A percentile compares a stretch with the other conserved stretches of the same genome.
Conservation (phyloP, 2,797 vertebrate genomes). For the Acanthis flammea region DNA sequence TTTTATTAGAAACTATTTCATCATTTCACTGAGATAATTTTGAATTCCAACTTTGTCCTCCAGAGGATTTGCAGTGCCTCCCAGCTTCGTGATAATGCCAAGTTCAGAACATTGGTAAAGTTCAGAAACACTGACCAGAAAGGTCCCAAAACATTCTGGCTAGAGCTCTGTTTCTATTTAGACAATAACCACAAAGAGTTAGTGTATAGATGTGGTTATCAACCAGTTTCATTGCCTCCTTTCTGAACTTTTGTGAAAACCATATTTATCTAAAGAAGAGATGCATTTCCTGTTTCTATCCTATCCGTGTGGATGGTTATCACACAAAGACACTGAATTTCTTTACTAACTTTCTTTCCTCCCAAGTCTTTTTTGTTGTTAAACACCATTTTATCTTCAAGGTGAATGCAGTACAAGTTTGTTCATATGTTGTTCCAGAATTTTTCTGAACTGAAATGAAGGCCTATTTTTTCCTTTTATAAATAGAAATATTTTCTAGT, state of each 20-base stretch:
- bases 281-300: background rate
- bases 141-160: background rate
- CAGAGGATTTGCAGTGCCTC: background rate
- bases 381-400: background rate
- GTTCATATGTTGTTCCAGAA: background rate
- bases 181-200: background rate
- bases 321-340: background rate
- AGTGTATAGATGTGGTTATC: background rate
- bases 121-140: background rate
- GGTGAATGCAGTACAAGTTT: background rate
- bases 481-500: background rate
- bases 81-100: background rate
- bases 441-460: background rate
- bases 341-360: background rate
- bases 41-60: background rate
- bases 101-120: background rate
- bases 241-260: background rate
- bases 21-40: constrained; percentile 31
- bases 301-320: background rate
- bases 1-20: constrained; percentile 41
- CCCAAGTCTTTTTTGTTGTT: background rate
- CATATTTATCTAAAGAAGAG: background rate
- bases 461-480: background rate
- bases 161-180: background rate
- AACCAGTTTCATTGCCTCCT: background rate